Conservation (phyloP, 2,797 vertebrate genomes). For the Sebastes iracundus region DNA sequence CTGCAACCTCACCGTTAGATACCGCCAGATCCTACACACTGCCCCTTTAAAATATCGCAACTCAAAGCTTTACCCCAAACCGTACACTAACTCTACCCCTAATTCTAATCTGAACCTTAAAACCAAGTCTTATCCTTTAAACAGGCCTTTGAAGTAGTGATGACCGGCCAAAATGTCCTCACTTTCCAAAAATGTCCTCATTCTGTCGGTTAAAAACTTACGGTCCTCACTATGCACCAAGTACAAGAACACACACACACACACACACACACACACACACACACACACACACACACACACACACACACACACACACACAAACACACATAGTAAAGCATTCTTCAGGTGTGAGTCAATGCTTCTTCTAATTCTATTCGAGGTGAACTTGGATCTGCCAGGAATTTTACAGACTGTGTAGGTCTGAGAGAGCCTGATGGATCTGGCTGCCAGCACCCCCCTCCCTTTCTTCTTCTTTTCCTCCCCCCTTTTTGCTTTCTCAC, state of each 20-base stretch:
- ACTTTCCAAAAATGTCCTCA: background rate
- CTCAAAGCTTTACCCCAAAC: too few relatives aligned
- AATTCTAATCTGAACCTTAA: background rate
- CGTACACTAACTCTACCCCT: too few relatives aligned
- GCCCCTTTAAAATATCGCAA: too few relatives aligned
- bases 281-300: background rate
- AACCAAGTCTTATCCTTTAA: background rate
- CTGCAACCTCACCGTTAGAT: too few relatives aligned
- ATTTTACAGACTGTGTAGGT: background rate
- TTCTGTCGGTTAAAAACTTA: background rate
- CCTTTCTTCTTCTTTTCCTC: background rate
- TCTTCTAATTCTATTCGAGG: background rate
- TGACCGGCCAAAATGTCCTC: background rate
- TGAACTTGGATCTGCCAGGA: constrained; percentile 23
- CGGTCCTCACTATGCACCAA: background rate
- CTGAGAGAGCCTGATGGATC: constrained; percentile 1
- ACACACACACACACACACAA: background rate
- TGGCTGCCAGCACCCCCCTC: background rate
- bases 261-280: background rate
- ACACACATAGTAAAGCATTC: background rate
- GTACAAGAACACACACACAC: background rate
- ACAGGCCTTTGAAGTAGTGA: background rate
- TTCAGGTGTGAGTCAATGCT: background rate
- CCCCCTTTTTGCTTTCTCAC: background rate
- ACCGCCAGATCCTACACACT: too few relatives aligned